Evolutionary conservation across 2,113 vertebrate genomes (phyloP).

Genomic region (Trogon melanurus): DNA sequence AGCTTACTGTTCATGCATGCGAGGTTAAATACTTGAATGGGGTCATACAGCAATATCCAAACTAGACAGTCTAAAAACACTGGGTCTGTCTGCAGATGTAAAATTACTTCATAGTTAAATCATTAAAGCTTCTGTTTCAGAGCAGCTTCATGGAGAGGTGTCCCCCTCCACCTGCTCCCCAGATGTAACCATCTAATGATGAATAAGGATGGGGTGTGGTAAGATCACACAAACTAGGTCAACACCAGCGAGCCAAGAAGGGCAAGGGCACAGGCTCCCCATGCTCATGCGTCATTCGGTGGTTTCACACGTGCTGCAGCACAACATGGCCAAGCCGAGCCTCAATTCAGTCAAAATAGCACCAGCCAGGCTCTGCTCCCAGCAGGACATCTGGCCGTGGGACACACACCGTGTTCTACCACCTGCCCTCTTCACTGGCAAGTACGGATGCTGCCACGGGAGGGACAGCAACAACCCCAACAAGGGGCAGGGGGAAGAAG

Average conservation of each 20-base stretch:
- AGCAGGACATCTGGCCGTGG: neutral
- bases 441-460: neutral
- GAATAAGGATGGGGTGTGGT: neutral
- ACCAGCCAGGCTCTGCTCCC: neutral
- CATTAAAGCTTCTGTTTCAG: neutral
- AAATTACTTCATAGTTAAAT: neutral
- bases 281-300: rapidly evolving
- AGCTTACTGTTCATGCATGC: neutral
- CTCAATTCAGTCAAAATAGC: neutral
- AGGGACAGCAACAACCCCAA: neutral
- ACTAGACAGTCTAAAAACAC: neutral
- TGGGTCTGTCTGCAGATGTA: neutral
- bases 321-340: rapidly evolving
- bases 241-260: rapidly evolving
- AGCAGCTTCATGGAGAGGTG: neutral
- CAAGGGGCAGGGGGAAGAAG: neutral
- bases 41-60: neutral
- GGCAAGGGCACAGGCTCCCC: neutral
- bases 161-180: neutral
- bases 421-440: neutral
- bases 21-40: neutral
- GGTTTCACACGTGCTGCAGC: rapidly evolving
- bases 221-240: neutral
- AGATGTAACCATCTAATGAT: rapidly evolving
- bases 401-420: neutral